These are phyloP conservation scores for Furnarius figulus DNA, from an alignment of 2,113 vertebrate genomes.

Conservation along the genomic window DNA sequence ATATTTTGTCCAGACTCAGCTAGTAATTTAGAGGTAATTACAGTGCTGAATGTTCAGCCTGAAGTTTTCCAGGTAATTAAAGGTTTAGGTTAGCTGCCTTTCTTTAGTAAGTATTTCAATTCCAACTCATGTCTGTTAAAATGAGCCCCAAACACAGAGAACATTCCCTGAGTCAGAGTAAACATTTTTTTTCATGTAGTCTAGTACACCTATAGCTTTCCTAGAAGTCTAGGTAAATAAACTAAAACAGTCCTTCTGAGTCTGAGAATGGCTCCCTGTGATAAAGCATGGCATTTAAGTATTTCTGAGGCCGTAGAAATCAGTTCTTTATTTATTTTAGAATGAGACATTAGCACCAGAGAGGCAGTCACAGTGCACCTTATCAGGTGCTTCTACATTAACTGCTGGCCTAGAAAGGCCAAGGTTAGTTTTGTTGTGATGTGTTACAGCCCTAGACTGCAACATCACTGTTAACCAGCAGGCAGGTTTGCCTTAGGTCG, in stretches of 20 bases:
- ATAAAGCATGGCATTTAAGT: background rate
- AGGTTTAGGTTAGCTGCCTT: constrained; percentile 8
- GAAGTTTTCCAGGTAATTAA: constrained; percentile 41
- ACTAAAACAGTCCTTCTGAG: background rate
- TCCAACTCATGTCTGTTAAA: background rate
- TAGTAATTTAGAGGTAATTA: constrained; percentile 49
- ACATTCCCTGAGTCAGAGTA: background rate
- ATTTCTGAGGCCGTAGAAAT: background rate
- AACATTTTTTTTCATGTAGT: background rate
- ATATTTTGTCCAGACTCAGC: constrained; percentile 17
- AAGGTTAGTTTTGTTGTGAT: background rate
- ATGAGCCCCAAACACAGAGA: background rate
- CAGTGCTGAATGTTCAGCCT: background rate
- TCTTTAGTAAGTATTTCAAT: background rate
- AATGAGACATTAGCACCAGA: background rate
- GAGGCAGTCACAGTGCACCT: background rate
- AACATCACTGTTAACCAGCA: background rate
- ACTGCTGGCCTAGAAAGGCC: background rate
- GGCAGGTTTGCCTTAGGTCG: background rate
- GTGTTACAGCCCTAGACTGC: background rate
- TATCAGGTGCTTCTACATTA: background rate
- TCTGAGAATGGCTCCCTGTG: background rate
- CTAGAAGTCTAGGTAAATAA: background rate
- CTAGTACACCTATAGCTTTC: background rate
- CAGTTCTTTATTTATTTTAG: background rate